A percentile compares a stretch with the other conserved stretches of the same genome.
phyloP scores from a whole-genome alignment of 2,888 invertebrate species.

The Trilocha varians region DNA sequence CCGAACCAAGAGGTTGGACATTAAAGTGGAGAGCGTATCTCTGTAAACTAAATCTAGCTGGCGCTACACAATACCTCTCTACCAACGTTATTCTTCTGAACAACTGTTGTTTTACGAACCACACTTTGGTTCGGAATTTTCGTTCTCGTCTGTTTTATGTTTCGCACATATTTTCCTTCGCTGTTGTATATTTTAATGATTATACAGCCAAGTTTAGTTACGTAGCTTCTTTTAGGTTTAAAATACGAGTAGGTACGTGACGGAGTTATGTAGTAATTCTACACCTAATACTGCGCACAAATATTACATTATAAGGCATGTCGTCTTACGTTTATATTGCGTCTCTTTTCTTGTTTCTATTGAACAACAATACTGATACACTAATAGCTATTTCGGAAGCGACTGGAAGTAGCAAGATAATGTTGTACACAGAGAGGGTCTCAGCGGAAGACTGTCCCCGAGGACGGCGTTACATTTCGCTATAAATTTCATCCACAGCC shows the following conservation, averaged over 20 bases:
- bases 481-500: constrained; percentile 48
- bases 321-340: not conserved
- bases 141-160: not conserved
- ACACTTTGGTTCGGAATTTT: constrained; percentile 19
- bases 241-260: too few species aligned
- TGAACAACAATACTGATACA: constrained; percentile 9
- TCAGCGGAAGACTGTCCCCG: constrained; percentile 30
- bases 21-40: constrained; percentile 46
- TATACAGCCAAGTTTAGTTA: too few species aligned
- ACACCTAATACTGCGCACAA: too few species aligned
- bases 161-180: too few species aligned
- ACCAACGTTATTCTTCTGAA: constrained; percentile 37
- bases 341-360: not conserved
- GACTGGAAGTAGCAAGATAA: constrained; percentile 27
- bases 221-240: too few species aligned
- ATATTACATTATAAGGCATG: too few species aligned
- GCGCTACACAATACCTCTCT: constrained; percentile 33
- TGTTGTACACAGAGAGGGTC: constrained; percentile 26
- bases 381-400: constrained; percentile 34
- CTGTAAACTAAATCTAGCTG: constrained; percentile 47
- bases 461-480: constrained; percentile 46
- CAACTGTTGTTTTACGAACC: constrained; percentile 52
- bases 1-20: constrained; percentile 38
- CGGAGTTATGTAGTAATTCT: too few species aligned
- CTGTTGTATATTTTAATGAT: too few species aligned